These are phyloP conservation scores for Pyrocephalus nanus DNA, from an alignment of 2,797 vertebrate species.

Conservation along the genomic window DNA sequence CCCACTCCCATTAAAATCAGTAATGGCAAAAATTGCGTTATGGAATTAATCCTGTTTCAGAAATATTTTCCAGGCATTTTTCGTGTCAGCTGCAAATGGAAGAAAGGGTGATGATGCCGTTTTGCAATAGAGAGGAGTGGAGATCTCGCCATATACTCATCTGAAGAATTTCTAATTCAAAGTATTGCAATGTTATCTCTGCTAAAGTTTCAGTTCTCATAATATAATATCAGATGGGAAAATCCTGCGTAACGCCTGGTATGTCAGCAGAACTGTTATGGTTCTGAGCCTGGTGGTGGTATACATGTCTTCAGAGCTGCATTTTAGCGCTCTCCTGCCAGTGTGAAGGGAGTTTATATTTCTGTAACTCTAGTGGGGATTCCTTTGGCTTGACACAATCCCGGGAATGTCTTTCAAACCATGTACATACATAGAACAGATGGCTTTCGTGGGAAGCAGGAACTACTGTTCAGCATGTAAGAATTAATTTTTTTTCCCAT, in stretches of 20 bases:
- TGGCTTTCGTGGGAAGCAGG: slow-evolving; percentile 65
- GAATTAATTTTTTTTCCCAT: not conserved
- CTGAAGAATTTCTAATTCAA: slow-evolving; percentile 21
- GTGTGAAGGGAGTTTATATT: slow-evolving; percentile 36
- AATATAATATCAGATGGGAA: slow-evolving; percentile 36
- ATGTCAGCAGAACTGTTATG: slow-evolving; percentile 18
- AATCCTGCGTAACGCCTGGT: slow-evolving; percentile 3
- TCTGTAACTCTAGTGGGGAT: slow-evolving; percentile 66
- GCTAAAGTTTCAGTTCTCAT: slow-evolving; percentile 55
- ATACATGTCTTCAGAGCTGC: not conserved
- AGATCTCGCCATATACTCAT: not conserved
- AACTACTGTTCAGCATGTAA: slow-evolving; percentile 16
- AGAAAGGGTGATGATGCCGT: slow-evolving; percentile 7
- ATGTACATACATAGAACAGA: slow-evolving; percentile 37
- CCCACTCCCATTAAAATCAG: not conserved
- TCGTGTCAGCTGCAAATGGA: slow-evolving; percentile 24
- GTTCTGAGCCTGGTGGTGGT: not conserved
- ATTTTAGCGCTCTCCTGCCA: slow-evolving; percentile 17
- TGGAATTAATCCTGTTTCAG: not conserved
- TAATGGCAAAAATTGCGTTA: not conserved
- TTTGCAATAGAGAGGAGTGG: not conserved
- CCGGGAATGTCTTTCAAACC: slow-evolving; percentile 62
- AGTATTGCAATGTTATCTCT: slow-evolving; percentile 2
- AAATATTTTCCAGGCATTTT: slow-evolving; percentile 60
- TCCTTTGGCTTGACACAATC: slow-evolving; percentile 66